A percentile compares a stretch with the other conserved stretches of the same genome.
These are phyloP conservation scores for Dynastes grantii DNA, from an alignment of 2,888 invertebrate species.

Conservation along the genomic window DNA sequence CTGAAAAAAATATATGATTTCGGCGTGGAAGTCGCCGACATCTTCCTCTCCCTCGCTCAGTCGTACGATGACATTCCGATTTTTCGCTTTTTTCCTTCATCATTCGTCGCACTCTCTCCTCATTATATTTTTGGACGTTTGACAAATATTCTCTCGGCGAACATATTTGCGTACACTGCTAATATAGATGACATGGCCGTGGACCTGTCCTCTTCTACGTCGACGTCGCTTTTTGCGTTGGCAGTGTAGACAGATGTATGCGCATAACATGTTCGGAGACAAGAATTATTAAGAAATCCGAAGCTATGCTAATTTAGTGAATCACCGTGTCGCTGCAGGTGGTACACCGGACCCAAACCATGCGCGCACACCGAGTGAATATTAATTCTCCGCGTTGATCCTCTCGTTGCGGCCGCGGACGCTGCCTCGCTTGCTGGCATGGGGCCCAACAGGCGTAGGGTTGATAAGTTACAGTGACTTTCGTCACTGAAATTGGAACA, in stretches of 20 bases:
- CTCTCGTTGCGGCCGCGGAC: conserved; percentile 11
- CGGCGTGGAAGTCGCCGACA: conserved; percentile 51
- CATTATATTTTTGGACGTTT: conserved; percentile 52
- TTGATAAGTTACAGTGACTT: conserved; percentile 60
- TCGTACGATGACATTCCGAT: conserved; percentile 8
- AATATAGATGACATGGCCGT: conserved; percentile 29
- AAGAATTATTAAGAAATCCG: conserved; percentile 67
- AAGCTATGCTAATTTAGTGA: conserved; percentile 67
- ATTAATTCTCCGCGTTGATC: conserved; percentile 61
- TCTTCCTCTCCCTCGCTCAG: background rate
- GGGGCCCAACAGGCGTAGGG: conserved; percentile 69
- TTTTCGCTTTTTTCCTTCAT: conserved; percentile 1
- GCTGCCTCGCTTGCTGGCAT: conserved; percentile 64
- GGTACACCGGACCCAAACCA: conserved; percentile 54
- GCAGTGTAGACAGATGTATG: conserved; percentile 63
- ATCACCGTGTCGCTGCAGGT: conserved; percentile 66
- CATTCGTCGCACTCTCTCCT: conserved; percentile 20
- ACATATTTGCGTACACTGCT: conserved; percentile 60
- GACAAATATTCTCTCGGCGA: conserved; percentile 59
- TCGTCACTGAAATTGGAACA: conserved; percentile 54
- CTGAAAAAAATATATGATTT: conserved; percentile 54
- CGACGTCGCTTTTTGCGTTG: conserved; percentile 56
- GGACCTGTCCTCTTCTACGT: conserved; percentile 2
- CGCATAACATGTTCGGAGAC: conserved; percentile 62
- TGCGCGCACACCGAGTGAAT: conserved; percentile 54